Conservation (phyloP, 2,113 vertebrate genomes). For the Dasypus novemcinctus region DNA sequence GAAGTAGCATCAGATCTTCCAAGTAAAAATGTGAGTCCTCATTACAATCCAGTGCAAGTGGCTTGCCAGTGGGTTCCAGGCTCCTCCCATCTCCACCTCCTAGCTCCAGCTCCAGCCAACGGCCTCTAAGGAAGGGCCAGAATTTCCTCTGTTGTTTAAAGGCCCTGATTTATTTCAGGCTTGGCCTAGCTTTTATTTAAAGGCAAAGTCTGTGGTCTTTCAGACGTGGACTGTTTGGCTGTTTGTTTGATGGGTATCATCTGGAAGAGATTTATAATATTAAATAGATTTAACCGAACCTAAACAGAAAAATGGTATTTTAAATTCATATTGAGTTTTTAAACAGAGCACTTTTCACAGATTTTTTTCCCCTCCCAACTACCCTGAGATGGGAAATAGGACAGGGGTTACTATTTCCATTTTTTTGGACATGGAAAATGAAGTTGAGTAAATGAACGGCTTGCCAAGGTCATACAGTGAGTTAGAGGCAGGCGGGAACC, state of each 20-base stretch:
- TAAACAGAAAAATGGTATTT: slow-evolving; percentile 38
- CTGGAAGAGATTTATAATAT: slow-evolving; percentile 54
- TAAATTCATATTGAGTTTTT: slow-evolving; percentile 25
- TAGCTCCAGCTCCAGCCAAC: background rate
- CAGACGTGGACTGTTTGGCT: background rate
- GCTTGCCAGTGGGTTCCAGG: background rate
- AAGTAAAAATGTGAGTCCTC: background rate
- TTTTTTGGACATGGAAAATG: slow-evolving; percentile 13
- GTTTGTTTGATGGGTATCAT: slow-evolving; percentile 37
- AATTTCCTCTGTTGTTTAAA: background rate
- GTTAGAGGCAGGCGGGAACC: background rate
- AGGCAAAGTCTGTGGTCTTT: slow-evolving; percentile 39
- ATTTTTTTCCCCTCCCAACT: background rate
- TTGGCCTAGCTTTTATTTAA: background rate
- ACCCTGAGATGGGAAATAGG: background rate
- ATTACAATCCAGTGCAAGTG: background rate
- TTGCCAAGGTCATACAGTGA: background rate
- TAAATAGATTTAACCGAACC: slow-evolving; percentile 27
- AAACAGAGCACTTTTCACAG: background rate
- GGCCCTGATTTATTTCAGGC: background rate
- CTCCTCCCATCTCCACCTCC: background rate
- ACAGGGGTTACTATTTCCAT: background rate
- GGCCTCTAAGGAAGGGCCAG: background rate
- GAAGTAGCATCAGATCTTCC: background rate
- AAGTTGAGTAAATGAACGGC: background rate